These are phyloP conservation scores for Lasioglossum vierecki DNA, from an alignment of 2,888 invertebrate genomes.

Conservation along the genomic window DNA sequence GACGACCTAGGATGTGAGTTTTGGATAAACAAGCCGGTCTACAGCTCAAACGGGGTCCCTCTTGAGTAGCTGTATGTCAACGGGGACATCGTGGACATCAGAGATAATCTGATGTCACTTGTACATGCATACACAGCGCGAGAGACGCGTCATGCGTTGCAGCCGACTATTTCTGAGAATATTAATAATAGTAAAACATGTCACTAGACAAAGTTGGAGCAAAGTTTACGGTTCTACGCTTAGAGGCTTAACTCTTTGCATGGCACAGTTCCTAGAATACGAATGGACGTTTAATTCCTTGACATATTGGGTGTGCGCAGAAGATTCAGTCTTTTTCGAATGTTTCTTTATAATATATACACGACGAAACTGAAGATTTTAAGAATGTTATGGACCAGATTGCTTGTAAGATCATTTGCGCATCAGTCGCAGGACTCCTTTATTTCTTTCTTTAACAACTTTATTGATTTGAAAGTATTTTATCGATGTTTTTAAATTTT, in stretches of 20 bases:
- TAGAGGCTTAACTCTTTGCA: not conserved
- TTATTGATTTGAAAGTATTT: too few relatives aligned
- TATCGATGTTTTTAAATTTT: too few relatives aligned
- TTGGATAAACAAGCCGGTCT: conserved; percentile 60
- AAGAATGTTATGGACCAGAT: too few relatives aligned
- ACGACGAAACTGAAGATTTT: too few relatives aligned
- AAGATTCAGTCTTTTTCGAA: too few relatives aligned
- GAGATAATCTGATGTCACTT: conserved; percentile 54
- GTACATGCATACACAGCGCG: conserved; percentile 11
- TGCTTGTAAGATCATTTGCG: too few relatives aligned
- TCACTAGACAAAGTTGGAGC: not conserved
- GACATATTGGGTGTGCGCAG: not conserved
- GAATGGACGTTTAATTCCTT: not conserved
- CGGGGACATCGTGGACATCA: conserved; percentile 36
- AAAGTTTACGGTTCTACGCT: not conserved
- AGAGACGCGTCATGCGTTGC: not conserved
- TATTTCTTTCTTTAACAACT: too few relatives aligned
- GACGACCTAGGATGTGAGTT: conserved; percentile 54
- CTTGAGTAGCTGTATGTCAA: conserved; percentile 39
- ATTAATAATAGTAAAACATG: not conserved
- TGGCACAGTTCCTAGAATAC: not conserved
- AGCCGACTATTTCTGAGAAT: not conserved
- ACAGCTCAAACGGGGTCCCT: conserved; percentile 49
- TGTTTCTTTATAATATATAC: too few relatives aligned
- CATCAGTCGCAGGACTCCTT: too few relatives aligned